Conservation (phyloP, 2,113 vertebrate species). For the Pterophyllum scalare region DNA sequence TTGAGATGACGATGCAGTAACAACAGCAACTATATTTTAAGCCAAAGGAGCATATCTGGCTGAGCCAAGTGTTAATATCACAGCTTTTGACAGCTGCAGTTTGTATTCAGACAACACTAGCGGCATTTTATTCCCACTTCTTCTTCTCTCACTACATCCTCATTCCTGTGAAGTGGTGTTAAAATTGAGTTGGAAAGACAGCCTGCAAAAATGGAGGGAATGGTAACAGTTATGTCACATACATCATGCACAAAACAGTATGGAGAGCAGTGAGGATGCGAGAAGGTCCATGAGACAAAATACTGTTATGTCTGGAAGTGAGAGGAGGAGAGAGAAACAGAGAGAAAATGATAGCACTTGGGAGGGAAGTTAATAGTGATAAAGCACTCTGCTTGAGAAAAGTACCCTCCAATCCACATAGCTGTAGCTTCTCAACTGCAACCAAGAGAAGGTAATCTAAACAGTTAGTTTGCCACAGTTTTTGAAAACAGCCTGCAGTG, state of each 20-base stretch:
- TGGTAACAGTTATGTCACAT: constrained; percentile 1
- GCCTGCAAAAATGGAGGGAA: constrained; percentile 14
- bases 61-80: constrained; percentile 40
- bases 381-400: constrained; percentile 35
- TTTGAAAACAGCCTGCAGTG: constrained; percentile 7
- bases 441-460: constrained; percentile 14
- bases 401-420: constrained; percentile 37
- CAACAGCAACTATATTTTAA: constrained; percentile 45
- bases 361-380: constrained; percentile 49
- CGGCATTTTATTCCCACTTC: not conserved
- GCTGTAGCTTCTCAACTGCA: constrained; percentile 17
- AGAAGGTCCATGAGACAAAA: constrained; percentile 8
- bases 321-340: not conserved
- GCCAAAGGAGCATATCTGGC: constrained; percentile 31
- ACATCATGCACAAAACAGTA: constrained; percentile 21
- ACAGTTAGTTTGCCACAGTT: not conserved
- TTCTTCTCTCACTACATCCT: constrained; percentile 1
- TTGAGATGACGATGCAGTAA: constrained; percentile 37
- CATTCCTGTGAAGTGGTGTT: constrained; percentile 25
- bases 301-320: constrained; percentile 9
- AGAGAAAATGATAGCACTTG: constrained; percentile 46
- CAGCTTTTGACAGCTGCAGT: constrained; percentile 43
- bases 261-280: not conserved
- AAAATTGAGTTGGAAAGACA: not conserved
- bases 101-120: constrained; percentile 42